These are phyloP conservation scores for Tetragonula clypearis DNA, from an alignment of 1,140 invertebrate genomes.

Conservation along the genomic window DNA sequence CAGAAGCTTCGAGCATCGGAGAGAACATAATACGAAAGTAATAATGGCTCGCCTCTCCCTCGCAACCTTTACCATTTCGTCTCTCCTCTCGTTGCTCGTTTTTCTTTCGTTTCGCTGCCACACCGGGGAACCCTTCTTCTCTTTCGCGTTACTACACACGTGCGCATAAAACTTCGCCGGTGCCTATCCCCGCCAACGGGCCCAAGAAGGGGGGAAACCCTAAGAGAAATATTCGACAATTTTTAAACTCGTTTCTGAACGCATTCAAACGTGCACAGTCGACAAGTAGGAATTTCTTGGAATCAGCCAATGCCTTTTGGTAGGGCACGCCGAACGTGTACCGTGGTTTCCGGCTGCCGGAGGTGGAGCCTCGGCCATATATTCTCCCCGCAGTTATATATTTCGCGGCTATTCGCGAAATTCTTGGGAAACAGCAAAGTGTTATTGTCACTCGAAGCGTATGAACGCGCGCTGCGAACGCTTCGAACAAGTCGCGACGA, in stretches of 20 bases:
- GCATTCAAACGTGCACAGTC: slow-evolving; percentile 72
- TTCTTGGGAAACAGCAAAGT: slow-evolving; percentile 1
- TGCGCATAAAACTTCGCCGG: slow-evolving; percentile 38
- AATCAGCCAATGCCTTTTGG: slow-evolving; percentile 65
- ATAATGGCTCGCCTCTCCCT: slow-evolving; percentile 54
- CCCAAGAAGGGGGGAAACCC: slow-evolving; percentile 19
- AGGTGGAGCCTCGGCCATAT: slow-evolving; percentile 41
- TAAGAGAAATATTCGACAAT: slow-evolving; percentile 78
- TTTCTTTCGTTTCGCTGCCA: slow-evolving; percentile 14
- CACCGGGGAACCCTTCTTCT: slow-evolving; percentile 8
- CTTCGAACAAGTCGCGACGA: background rate
- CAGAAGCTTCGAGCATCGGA: background rate
- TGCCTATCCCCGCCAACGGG: slow-evolving; percentile 17
- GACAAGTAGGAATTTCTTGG: slow-evolving; percentile 75
- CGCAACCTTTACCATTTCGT: slow-evolving; percentile 54
- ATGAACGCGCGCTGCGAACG: background rate
- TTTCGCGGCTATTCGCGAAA: slow-evolving; percentile 46
- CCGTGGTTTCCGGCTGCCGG: slow-evolving; percentile 35
- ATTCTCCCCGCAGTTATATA: slow-evolving; percentile 55
- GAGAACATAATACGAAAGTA: slow-evolving; percentile 42
- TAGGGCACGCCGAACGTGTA: slow-evolving; percentile 40
- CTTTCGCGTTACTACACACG: slow-evolving; percentile 37
- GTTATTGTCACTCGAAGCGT: slow-evolving; percentile 32
- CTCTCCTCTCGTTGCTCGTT: slow-evolving; percentile 24
- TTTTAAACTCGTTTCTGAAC: slow-evolving; percentile 80